Evolutionary conservation across 1,140 invertebrate genomes (phyloP), one percentile per base, ranked within the genome.

Genomic region (Drosophila repleta): DNA sequence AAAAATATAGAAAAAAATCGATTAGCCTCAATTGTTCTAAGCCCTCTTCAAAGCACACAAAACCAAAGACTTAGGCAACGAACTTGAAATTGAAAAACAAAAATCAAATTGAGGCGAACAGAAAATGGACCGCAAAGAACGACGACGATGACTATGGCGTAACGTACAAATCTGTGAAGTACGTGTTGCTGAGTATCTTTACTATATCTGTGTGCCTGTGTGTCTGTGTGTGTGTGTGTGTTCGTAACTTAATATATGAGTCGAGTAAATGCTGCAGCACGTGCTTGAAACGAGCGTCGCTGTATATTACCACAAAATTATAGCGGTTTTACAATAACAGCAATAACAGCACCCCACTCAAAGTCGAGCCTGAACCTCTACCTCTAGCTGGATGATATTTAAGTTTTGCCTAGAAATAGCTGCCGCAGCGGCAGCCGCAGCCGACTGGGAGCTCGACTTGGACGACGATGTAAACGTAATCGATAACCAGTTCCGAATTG

Each of bases 291-390:
- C 83, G 67, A 88, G 79, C 79, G 76, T 88, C 83, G 69, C 79
- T 87, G 78, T 87, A 87, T 87, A 87, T 87, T 87, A 87, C 82
- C 82, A 87, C 83, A 88, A 87, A 87, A 87, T 87, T 87, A 87
- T 88, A 87, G 83, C 83, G 83, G 83, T 87, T 88, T 88, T 65
- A 74, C 74, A 87, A 87, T 74, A 87, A 75, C 72, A 79, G 72
- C 67, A 60, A 48, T 64, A 74, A 63, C 79, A 69, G 49, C 76
- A 39, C 37, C 69, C 61, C 64, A 67, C 64, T 55, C 64, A 52
- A 52, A 57, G 58, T 41, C 53, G 15, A 52, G 71, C 17, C 37
- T 66, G 41, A 68, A 52, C 20, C 72, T 43, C 41, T 76, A 8
- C 2, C 39, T 18, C n/a, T n/a, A n/a, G 55, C 56, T 68, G 63